Base-by-base conservation (phyloP, 1,140 invertebrate species). In the Anthonomus grandis region DNA sequence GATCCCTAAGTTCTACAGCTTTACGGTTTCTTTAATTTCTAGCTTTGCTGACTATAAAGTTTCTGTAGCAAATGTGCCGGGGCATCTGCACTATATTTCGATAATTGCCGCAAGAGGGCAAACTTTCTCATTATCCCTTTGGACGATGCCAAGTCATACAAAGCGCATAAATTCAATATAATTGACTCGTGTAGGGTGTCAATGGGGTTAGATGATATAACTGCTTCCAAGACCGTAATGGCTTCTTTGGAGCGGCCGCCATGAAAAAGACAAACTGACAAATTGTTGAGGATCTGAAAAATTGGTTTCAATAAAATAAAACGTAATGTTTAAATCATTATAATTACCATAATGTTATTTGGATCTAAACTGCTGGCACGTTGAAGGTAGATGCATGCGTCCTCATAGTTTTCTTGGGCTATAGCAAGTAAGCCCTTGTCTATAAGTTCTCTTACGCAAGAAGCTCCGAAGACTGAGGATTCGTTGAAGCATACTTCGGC, bases 131-230 rank as follows among this genome's bases (percentile, higher is more conserved):
- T 83, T 42, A 84, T 83, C 10, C 89, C 88, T 59, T 90, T 85
- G 2, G 90, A 93, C 0, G 91, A 95, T 69, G 96, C 91, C 56
- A 97, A 75, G 69, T 97, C 93, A 68, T 95, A 95, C 12, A 96
- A 76, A 0, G 93, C 96, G 65, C 90, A 93, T 13, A 96, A 80
- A 73, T 97, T 97, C 10, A 95, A 79, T 8, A 97, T 71, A 10
- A 95, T 76, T 50, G 84, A 86, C 67, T 95, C 93, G 67, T 93
- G 91, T 3, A 96, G 78, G 22, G 86, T 89, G 54, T 85, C 80
- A 4, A 84, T 82, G 0, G 93, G 91, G 74, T 93, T 87, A 5
- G 81, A 78, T 27, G 86, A 81, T 12, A 97, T 84, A 2, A 89
- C 83, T 38, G 83, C 84, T 67, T 96, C 93, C 22, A 95, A 79